phyloP scores from a whole-genome alignment of 2,888 invertebrate species.

The Zelleria hepariella region DNA sequence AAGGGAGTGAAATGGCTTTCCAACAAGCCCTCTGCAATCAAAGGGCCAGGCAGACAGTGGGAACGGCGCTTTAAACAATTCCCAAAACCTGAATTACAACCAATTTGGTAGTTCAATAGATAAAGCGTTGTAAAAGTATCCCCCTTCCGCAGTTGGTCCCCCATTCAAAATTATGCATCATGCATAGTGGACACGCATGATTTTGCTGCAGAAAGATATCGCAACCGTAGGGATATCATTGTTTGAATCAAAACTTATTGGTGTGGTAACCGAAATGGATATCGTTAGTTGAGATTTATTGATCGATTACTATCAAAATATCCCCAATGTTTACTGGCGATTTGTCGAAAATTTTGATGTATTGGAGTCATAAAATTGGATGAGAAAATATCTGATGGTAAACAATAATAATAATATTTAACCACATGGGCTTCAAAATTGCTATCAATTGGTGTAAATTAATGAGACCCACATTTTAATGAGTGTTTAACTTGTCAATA shows the following conservation, averaged over 20 bases:
- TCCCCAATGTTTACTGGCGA: slow-evolving; percentile 7
- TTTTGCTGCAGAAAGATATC: not conserved
- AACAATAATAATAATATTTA: not conserved
- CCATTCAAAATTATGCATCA: slow-evolving; percentile 11
- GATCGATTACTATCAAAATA: slow-evolving; percentile 10
- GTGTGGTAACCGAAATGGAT: slow-evolving; percentile 26
- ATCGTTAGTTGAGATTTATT: slow-evolving; percentile 9
- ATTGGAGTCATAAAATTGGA: not conserved
- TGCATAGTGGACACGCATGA: slow-evolving; percentile 26
- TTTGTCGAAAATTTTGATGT: not conserved
- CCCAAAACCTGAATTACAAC: slow-evolving; percentile 47
- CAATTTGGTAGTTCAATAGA: slow-evolving; percentile 43
- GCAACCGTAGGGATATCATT: slow-evolving; percentile 39
- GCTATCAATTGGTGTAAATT: not conserved
- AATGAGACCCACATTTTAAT: slow-evolving; percentile 20
- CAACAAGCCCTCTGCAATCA: slow-evolving; percentile 27
- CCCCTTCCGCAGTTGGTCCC: slow-evolving; percentile 23
- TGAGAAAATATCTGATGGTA: not conserved
- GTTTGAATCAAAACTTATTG: slow-evolving; percentile 50
- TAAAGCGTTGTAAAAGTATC: slow-evolving; percentile 47
- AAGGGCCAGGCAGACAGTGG: slow-evolving; percentile 41
- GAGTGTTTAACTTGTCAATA: slow-evolving; percentile 40
- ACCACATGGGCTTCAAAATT: not conserved
- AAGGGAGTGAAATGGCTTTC: slow-evolving; percentile 44
- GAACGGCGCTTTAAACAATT: slow-evolving; percentile 48